Base-by-base conservation (phyloP, 2,888 invertebrate genomes). In the Hypena proboscidalis region DNA sequence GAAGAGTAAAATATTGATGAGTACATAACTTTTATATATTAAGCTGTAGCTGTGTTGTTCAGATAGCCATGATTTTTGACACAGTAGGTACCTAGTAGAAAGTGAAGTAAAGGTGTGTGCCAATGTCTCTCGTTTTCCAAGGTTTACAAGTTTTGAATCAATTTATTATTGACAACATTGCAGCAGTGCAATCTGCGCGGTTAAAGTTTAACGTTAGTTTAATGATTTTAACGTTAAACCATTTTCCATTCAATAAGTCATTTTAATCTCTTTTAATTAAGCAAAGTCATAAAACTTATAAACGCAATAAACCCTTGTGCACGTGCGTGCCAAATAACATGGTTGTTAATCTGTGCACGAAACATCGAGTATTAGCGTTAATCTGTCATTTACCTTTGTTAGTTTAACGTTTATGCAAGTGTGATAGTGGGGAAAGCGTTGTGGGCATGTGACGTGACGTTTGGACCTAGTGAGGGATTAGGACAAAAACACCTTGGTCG, bases 311-410 rank as follows among this genome's bases (percentile, higher is more conserved):
- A 26, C 5, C 10, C 6, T 20, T n/a, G 14, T 2, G 13, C 55
- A 46, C 65, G 56, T 57, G 58, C 54, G 57, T 25, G 31, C 31
- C 58, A 47, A 67, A 67, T 57, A 53, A 55, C 34, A 55, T 55
- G 41, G 36, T 52, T 46, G 43, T 53, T 52, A 58, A 64, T 58
- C 58, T 64, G 68, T 70, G 67, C 67, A 64, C 69, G 69, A 50
- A 51, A 40, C 38, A 49, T 52, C 21, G 34, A 55, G 70, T 70
- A 68, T 71, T 67, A 52, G 42, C 49, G 63, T 72, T 84, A 87
- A 86, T 84, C 81, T 77, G 74, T 60, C 77, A 79, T 81, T 83
- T 80, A 79, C 76, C 75, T 79, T 81, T 83, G 83, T 83, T 78
- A 74, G 69, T 58, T 77, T 80, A 74, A 75, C 74, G 67, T 62